Conservation (phyloP, 2,113 vertebrate genomes). For the Murina feae region DNA sequence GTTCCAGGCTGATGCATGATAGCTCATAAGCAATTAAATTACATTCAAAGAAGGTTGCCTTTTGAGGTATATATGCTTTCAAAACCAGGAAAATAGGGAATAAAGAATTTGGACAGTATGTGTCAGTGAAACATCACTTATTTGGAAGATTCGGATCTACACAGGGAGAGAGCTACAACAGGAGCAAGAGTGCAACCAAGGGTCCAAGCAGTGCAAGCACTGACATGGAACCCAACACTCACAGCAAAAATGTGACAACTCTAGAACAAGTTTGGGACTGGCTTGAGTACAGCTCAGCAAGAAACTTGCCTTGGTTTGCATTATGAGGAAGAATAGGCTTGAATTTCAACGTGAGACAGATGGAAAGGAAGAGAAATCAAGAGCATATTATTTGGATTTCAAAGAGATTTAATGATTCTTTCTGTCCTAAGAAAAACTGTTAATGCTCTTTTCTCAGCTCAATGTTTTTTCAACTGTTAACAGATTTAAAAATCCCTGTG, state of each 20-base stretch:
- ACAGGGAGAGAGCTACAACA: neutral
- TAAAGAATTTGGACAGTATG: neutral
- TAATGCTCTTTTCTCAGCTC: neutral
- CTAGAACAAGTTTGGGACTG: neutral
- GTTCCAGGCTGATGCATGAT: neutral
- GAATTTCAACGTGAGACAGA: neutral
- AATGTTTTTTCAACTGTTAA: slow-evolving; percentile 8
- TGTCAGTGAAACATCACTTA: neutral
- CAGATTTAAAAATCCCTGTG: neutral
- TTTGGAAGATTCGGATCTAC: neutral
- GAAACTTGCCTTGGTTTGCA: neutral
- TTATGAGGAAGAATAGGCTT: neutral
- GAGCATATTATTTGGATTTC: slow-evolving; percentile 8
- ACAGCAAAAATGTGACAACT: neutral
- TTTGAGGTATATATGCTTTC: neutral
- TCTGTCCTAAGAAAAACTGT: neutral
- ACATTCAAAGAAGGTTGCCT: neutral
- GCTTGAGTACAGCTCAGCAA: neutral
- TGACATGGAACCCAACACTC: neutral
- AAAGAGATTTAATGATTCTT: neutral
- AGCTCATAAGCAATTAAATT: neutral
- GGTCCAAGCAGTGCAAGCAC: neutral
- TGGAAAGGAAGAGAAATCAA: slow-evolving; percentile 2
- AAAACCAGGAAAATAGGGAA: neutral
- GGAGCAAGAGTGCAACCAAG: neutral